Evolutionary conservation across 1,140 invertebrate species (phyloP).

Genomic region (Bactericera cockerelli): DNA sequence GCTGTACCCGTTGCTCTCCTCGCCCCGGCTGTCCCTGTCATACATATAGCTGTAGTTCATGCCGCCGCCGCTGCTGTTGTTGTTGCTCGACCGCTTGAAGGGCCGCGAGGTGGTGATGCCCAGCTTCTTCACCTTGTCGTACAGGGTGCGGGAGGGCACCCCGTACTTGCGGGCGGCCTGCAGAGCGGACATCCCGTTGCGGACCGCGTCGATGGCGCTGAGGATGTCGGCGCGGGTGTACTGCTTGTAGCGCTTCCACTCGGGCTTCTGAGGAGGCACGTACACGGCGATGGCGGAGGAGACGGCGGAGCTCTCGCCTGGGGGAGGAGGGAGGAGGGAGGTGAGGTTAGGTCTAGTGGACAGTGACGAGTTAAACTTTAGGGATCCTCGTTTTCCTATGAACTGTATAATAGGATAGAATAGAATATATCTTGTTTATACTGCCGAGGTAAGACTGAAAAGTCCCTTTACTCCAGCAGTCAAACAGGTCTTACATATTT

Average conservation of each 20-base stretch:
- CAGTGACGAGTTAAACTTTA: neutral
- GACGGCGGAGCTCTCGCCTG: slow-evolving; percentile 22
- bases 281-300: slow-evolving; percentile 44
- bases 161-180: slow-evolving; percentile 69
- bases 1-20: slow-evolving; percentile 10
- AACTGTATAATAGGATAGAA: no score
- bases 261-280: slow-evolving; percentile 59
- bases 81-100: slow-evolving; percentile 45
- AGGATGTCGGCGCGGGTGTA: slow-evolving; percentile 73
- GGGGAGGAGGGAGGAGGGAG: neutral
- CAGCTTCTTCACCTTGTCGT: slow-evolving; percentile 83
- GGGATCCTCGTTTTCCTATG: neutral
- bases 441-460: no score
- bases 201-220: slow-evolving; percentile 69
- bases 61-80: slow-evolving; percentile 29
- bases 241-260: slow-evolving; percentile 88
- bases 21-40: slow-evolving; percentile 17
- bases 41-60: slow-evolving; percentile 21
- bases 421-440: no score
- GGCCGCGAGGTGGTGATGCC: slow-evolving; percentile 65
- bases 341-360: slow-evolving; percentile 3
- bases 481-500: no score
- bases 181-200: slow-evolving; percentile 67
- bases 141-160: slow-evolving; percentile 74
- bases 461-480: no score